Evolutionary conservation across 1,140 invertebrate species (phyloP).

Genomic region (Psix sp.): DNA sequence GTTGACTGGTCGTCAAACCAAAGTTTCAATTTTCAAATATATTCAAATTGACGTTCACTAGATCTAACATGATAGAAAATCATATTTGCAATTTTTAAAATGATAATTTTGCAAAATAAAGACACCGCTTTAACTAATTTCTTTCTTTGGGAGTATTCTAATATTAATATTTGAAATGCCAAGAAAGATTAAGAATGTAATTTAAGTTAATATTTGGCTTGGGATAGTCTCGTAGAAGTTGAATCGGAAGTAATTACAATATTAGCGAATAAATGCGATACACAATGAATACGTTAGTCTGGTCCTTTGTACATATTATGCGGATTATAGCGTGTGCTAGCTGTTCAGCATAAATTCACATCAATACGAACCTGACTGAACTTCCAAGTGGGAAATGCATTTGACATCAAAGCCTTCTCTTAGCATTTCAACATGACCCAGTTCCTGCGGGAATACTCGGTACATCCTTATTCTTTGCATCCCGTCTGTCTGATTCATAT

Average conservation of each 20-base stretch:
- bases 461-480: constrained; percentile 48
- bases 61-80: too few species aligned
- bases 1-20: too few species aligned
- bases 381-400: constrained; percentile 64
- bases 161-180: too few species aligned
- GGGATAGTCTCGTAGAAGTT: too few species aligned
- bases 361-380: constrained; percentile 60
- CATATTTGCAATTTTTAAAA: too few species aligned
- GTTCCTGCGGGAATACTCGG: constrained; percentile 56
- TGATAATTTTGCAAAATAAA: too few species aligned
- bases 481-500: constrained; percentile 49
- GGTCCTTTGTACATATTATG: constrained; percentile 52
- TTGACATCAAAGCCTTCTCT: constrained; percentile 64
- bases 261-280: background rate
- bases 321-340: constrained; percentile 44
- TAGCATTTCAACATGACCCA: constrained; percentile 62
- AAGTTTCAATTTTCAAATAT: too few species aligned
- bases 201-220: too few species aligned
- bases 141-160: too few species aligned
- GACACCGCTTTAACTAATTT: too few species aligned
- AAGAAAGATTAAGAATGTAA: too few species aligned
- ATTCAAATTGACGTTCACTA: too few species aligned
- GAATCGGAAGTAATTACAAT: background rate
- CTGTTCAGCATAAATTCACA: constrained; percentile 55
- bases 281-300: constrained; percentile 29